Evolutionary conservation across 1,140 invertebrate species (phyloP).

Genomic region (Trigoniulus corallinus): DNA sequence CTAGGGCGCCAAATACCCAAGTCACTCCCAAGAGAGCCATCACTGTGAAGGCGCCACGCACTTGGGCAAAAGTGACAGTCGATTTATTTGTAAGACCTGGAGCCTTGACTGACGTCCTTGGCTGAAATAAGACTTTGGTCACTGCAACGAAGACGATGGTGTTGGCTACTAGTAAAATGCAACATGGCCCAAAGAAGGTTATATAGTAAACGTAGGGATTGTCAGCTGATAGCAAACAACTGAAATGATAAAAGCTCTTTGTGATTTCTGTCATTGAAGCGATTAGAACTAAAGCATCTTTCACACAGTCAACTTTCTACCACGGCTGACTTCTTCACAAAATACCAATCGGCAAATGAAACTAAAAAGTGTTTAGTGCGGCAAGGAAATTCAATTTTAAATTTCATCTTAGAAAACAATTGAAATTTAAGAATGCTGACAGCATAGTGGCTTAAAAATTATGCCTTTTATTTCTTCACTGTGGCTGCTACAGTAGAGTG

Average conservation of each 20-base stretch:
- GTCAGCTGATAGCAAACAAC: conserved; percentile 25
- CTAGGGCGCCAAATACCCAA: conserved; percentile 27
- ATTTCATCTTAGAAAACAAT: too few species aligned
- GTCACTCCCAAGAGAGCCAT: conserved; percentile 26
- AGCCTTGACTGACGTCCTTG: conserved; percentile 16
- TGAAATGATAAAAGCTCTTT: conserved; percentile 10
- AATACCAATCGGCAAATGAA: too few species aligned
- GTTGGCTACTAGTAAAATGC: conserved; percentile 31
- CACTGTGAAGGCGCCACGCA: conserved; percentile 15
- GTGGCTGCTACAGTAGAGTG: too few species aligned
- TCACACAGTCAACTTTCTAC: too few species aligned
- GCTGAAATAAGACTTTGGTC: conserved; percentile 28
- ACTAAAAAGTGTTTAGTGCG: too few species aligned
- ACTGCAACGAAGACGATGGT: conserved; percentile 32
- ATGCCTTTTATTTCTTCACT: too few species aligned
- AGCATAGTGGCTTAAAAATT: too few species aligned
- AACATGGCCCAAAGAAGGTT: conserved; percentile 28
- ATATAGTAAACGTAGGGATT: conserved; percentile 27
- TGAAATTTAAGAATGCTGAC: too few species aligned
- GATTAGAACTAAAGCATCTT: too few species aligned
- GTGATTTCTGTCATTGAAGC: neutral
- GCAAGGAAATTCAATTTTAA: too few species aligned
- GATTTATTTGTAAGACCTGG: neutral
- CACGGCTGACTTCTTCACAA: too few species aligned
- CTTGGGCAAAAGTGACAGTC: conserved; percentile 6